Evolutionary conservation across 1,140 invertebrate species (phyloP), one percentile per base, ranked within the genome.

Genomic region (Whitmania pigra): DNA sequence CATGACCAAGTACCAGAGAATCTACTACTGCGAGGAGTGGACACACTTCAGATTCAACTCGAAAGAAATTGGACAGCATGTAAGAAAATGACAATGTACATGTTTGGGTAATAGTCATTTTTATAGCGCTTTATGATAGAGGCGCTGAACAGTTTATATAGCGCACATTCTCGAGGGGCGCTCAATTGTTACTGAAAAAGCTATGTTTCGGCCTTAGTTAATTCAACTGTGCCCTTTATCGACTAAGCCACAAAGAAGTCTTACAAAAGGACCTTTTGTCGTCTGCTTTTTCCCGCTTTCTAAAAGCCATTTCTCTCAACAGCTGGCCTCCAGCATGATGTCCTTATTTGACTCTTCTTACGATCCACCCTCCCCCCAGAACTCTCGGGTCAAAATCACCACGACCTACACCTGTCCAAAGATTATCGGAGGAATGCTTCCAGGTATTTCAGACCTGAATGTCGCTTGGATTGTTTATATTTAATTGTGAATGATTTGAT

Each of bases 1-100:
- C 0, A 78, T 88, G 55, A 88, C 88, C 2, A 83, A 83, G 72
- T 83, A 77, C 76, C 77, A 82, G 74, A 74, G 82, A 27, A 78
- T 77, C 36, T 83, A 83, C 75, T 78, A 83, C 74, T 78, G 78
- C 27, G 81, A 83, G 43, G 75, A 79, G 67, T 82, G 81, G 80
- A 78, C 78, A n/a, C 82, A 83, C 75, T 76, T 77, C 53, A 82
- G 80, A 73, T 83, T 82, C 71, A 83, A 81, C 75, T 80, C 80
- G 17, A 83, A 81, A 74, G 81, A 82, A 78, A 78, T 83, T 63
- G 82, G 81, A 67, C 76, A 79, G 36, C 69, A 76, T 60, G 76
- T 75, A 71, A 67, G 77, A 36, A 3, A 78, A 25, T 71, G 77
- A 76, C 79, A 74, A 77, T 77, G 29, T 13, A 1, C 11, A 15